These are phyloP conservation scores for Amphimedon queenslandica DNA, from an alignment of 37 sponge, comb jelly and placozoan species.

Conservation along the genomic window DNA sequence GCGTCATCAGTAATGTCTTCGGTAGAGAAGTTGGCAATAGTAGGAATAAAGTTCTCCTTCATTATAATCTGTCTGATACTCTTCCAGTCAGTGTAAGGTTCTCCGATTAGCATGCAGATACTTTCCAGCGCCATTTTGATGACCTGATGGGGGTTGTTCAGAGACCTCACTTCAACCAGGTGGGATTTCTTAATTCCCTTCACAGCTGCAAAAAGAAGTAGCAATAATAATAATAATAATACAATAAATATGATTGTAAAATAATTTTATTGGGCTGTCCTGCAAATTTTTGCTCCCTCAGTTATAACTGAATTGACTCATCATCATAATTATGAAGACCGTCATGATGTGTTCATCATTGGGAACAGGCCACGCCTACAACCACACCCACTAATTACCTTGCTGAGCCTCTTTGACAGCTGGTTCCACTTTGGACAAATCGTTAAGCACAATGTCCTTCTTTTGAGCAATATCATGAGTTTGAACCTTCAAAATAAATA, in stretches of 20 bases:
- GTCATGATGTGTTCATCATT: background rate
- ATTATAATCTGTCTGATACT: constrained; percentile 76
- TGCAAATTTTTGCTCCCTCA: background rate
- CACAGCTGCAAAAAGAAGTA: constrained; percentile 62
- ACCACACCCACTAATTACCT: constrained; percentile 53
- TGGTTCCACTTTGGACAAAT: constrained; percentile 95
- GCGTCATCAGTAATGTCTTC: constrained; percentile 63
- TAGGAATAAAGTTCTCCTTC: constrained; percentile 83
- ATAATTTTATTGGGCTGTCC: no score
- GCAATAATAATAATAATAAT: background rate
- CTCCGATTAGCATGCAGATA: constrained; percentile 86
- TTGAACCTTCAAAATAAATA: constrained; percentile 14
- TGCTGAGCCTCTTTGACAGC: constrained; percentile 92
- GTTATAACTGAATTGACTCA: background rate
- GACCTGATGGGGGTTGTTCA: constrained; percentile 77
- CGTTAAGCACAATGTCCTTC: constrained; percentile 58
- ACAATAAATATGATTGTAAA: background rate
- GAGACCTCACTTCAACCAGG: constrained; percentile 83
- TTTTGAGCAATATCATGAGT: constrained; percentile 68
- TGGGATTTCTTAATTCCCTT: constrained; percentile 85
- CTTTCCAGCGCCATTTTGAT: constrained; percentile 95
- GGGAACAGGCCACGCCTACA: background rate
- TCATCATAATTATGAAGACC: constrained; percentile 3
- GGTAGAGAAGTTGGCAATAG: constrained; percentile 86
- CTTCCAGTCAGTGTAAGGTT: constrained; percentile 88